Evolutionary conservation across 1,140 invertebrate species (phyloP).

Genomic region (Drosophila jambulina): DNA sequence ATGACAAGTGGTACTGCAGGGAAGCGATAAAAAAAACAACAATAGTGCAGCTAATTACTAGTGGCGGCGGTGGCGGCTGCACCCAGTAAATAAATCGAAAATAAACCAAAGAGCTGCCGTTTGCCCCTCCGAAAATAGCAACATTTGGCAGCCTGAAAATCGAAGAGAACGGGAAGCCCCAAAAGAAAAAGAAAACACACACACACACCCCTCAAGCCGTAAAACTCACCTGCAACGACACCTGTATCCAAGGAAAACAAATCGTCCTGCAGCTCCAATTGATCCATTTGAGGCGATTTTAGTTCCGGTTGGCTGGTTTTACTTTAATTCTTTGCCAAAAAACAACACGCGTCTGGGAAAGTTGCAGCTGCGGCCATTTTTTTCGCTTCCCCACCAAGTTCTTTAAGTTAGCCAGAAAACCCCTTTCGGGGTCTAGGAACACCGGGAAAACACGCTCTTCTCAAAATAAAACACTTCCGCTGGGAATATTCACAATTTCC

Average conservation of each 20-base stretch:
- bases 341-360: conserved; percentile 42
- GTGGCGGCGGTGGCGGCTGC: conserved; percentile 34
- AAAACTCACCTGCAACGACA: conserved; percentile 29
- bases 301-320: background rate
- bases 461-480: background rate
- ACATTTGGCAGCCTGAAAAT: conserved; percentile 22
- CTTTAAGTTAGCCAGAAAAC: background rate
- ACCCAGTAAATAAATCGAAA: conserved; percentile 52
- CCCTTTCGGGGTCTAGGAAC: conserved; percentile 2
- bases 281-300: conserved; percentile 27
- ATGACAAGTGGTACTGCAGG: no score
- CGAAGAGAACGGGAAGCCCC: background rate
- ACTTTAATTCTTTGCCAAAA: conserved; percentile 27
- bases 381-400: conserved; percentile 16
- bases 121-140: conserved; percentile 42
- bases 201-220: background rate
- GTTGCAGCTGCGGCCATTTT: conserved; percentile 55
- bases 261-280: conserved; percentile 64
- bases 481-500: background rate
- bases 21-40: conserved; percentile 35
- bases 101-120: conserved; percentile 53
- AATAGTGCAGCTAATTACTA: conserved; percentile 29
- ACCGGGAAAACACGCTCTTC: conserved; percentile 5
- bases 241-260: conserved; percentile 37
- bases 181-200: conserved; percentile 1